Evolutionary conservation across 2,113 vertebrate genomes (phyloP).

Genomic region (Tretioscincus oriximinensis): DNA sequence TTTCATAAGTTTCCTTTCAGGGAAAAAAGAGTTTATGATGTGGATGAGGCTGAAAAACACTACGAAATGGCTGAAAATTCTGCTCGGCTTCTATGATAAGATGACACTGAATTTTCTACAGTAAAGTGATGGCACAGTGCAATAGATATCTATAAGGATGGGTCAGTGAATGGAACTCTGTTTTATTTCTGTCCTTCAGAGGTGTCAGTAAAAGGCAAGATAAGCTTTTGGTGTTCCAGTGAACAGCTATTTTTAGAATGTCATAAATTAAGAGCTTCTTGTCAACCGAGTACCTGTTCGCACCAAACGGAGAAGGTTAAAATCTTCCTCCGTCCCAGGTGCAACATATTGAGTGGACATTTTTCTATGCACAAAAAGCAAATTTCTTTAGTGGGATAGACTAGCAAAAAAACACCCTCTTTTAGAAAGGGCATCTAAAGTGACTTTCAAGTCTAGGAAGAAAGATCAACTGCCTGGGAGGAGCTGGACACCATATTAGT

Average conservation of each 20-base stretch:
- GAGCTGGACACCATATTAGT: no score
- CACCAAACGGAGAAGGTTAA: background rate
- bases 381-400: background rate
- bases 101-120: background rate
- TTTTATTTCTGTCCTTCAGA: conserved; percentile 20
- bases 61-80: background rate
- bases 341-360: background rate
- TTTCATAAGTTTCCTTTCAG: background rate
- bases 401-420: background rate
- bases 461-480: no score
- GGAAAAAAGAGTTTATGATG: background rate
- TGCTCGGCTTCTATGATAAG: background rate
- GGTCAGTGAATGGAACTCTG: background rate
- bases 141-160: accelerated
- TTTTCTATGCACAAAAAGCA: background rate
- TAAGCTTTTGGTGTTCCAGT: conserved; percentile 7
- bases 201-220: background rate
- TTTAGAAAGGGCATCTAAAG: no score
- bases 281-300: background rate
- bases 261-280: background rate
- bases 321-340: background rate
- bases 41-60: background rate
- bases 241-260: background rate
- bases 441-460: no score
- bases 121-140: accelerated